Evolutionary conservation across 1,140 invertebrate species (phyloP).

Genomic region (Hylaeus anthracinus): DNA sequence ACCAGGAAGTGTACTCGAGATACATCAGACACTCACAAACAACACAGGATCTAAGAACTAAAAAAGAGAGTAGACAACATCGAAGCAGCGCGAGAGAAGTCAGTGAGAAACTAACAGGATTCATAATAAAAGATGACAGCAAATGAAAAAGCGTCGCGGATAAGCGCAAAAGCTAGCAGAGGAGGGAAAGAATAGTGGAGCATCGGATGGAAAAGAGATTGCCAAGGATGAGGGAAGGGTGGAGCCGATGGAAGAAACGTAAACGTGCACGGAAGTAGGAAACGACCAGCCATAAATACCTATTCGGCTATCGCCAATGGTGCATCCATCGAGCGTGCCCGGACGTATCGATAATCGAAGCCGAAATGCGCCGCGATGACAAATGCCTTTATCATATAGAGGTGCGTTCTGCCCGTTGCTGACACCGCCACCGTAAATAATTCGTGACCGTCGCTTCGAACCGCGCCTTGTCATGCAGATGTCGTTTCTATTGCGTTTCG

Average conservation of each 20-base stretch:
- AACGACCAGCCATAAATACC: constrained; percentile 59
- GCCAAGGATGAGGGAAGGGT: neutral
- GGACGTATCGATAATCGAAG: constrained; percentile 63
- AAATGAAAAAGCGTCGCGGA: neutral
- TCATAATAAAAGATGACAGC: neutral
- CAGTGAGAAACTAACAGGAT: neutral
- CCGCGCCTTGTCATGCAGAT: constrained; percentile 46
- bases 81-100: neutral
- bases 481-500: constrained; percentile 37
- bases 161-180: too few relatives aligned
- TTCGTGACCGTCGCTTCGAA: constrained; percentile 42
- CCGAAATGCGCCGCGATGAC: constrained; percentile 53
- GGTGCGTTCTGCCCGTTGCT: constrained; percentile 16
- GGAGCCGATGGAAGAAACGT: neutral
- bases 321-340: constrained; percentile 41
- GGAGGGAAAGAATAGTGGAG: neutral
- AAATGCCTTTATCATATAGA: constrained; percentile 62
- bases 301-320: constrained; percentile 27
- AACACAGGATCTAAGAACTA: neutral
- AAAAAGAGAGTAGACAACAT: neutral
- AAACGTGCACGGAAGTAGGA: constrained; percentile 48
- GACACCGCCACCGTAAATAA: constrained; percentile 59
- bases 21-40: too few relatives aligned
- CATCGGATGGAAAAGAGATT: neutral
- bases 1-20: too few relatives aligned